Evolutionary conservation across 1,140 invertebrate genomes (phyloP).

Genomic region (Proales similis): DNA sequence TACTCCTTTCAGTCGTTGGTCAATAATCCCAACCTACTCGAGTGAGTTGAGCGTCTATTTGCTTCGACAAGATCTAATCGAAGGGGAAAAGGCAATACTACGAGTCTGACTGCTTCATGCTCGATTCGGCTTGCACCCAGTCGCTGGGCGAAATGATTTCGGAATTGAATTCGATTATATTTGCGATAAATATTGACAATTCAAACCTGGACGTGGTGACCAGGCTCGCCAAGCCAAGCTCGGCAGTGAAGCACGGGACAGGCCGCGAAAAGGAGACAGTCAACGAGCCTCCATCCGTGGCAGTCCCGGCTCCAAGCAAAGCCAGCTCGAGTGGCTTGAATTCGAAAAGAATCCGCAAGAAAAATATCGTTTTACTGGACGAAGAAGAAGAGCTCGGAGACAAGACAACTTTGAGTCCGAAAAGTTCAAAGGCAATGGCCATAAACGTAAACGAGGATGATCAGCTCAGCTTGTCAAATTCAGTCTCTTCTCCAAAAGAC

Average conservation of each 20-base stretch:
- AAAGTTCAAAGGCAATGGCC: no score
- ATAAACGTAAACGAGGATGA: no score
- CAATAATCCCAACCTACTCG: conserved; percentile 59
- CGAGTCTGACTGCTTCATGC: background rate
- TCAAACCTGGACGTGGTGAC: conserved; percentile 62
- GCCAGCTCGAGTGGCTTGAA: conserved; percentile 40
- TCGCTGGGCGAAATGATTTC: conserved; percentile 26
- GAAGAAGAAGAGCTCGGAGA: conserved; percentile 6
- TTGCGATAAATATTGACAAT: conserved; percentile 81
- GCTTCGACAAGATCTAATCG: background rate
- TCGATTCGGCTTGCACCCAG: conserved; percentile 18
- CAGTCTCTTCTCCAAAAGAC: no score
- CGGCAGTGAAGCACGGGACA: conserved; percentile 39
- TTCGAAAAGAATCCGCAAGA: conserved; percentile 27
- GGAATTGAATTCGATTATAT: conserved; percentile 75
- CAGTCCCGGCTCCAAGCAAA: conserved; percentile 49
- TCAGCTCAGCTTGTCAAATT: no score
- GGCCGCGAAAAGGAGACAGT: conserved; percentile 12
- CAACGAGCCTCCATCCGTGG: conserved; percentile 33
- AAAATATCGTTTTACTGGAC: conserved; percentile 9
- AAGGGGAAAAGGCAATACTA: background rate
- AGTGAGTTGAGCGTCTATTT: conserved; percentile 39
- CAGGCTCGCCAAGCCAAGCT: conserved; percentile 38
- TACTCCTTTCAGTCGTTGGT: conserved; percentile 70
- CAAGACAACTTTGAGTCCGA: no score